Evolutionary conservation across 2,888 invertebrate species (phyloP).

Genomic region (Trachelus stipa): DNA sequence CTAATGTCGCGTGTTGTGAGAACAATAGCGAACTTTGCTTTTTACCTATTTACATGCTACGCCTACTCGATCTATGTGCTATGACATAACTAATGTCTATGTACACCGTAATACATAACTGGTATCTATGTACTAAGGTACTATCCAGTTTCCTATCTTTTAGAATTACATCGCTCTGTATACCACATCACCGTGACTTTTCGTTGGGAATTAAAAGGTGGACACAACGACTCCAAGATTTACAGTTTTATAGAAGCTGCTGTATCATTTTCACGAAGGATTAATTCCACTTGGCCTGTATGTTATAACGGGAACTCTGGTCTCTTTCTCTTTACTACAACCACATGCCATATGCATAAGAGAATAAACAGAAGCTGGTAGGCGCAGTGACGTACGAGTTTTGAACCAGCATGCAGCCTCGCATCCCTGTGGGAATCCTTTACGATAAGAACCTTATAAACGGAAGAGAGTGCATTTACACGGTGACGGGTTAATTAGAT

Average conservation of each 20-base stretch:
- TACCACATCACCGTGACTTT: neutral
- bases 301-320: no score
- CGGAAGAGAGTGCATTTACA: neutral
- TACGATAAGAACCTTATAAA: neutral
- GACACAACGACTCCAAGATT: neutral
- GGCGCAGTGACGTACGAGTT: neutral
- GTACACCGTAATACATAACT: neutral
- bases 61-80: neutral
- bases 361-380: constrained; percentile 14
- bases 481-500: neutral
- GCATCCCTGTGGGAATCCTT: neutral
- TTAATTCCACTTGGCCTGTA: no score
- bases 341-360: constrained; percentile 14
- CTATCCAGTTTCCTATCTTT: neutral
- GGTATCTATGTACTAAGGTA: no score
- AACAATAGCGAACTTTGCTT: neutral
- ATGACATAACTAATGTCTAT: neutral
- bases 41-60: neutral
- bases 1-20: neutral
- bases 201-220: neutral
- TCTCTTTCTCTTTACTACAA: constrained; percentile 9
- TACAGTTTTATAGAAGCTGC: neutral
- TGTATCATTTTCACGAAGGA: neutral
- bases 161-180: neutral
- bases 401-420: neutral